Base-by-base conservation (phyloP, 2,888 invertebrate species). In the Sesia apiformis region DNA sequence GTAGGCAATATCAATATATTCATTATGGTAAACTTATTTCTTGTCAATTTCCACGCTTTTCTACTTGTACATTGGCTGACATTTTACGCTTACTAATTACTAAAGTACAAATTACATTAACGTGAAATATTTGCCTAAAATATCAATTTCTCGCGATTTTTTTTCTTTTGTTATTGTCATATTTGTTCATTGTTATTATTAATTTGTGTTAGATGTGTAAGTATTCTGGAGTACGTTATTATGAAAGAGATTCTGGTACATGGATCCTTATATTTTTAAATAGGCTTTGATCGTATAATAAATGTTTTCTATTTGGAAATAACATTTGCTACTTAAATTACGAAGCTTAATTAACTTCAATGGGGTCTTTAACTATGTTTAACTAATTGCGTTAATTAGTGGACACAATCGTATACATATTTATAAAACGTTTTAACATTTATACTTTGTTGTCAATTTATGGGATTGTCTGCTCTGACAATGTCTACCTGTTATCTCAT, bases 131-230 rank as follows among this genome's bases (percentile, higher is more conserved):
- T 50, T 50, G 50, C 54, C 39, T 40, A 55, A 61, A 49, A 38
- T 55, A 55, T 57, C 38, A 50, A 38, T 46, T 52, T 49, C 52
- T 58, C 62, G 55, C 60, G 55, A 56, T 64, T 58, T 56, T 41
- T 53, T 49, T n/a, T 53, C 6, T 53, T 43, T 51, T 55, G 40
- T 57, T 55, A 42, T 46, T 54, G 46, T 56, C 55, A 55, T 52
- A 42, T 57, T 65, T 66, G 66, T 70, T 72, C 58, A 60, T 70
- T 74, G 64, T 73, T 73, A 69, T 64, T 58, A 1, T 7, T 42
- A 42, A 23, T 57, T 58, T 55, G 58, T 58, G 58, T 63, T 63
- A 62, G 63, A 59, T 57, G 52, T 57, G 46, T 63, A 63, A 61
- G 60, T 55, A 55, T 55, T 53, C 60, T 57, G 61, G 60, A 60